Conservation (phyloP, 2,797 vertebrate genomes). For the Microctenopoma steveboyesi region DNA sequence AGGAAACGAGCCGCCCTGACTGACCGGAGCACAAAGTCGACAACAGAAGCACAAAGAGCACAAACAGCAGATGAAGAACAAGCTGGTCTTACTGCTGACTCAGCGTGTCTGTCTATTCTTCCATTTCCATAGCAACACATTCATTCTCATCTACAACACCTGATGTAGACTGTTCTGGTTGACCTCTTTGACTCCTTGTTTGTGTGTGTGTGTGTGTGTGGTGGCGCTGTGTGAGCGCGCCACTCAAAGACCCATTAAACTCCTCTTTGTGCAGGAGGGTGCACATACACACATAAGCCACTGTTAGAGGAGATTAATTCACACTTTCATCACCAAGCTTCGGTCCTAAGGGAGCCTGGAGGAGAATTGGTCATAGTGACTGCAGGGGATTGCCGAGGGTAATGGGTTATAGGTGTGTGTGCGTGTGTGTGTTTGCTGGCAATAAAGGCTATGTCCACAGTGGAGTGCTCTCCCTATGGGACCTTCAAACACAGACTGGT, state of each 20-base stretch:
- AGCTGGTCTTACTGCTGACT: constrained; percentile 63
- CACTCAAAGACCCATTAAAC: constrained; percentile 48
- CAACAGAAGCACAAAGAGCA: constrained; percentile 41
- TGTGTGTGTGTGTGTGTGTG: too few relatives aligned
- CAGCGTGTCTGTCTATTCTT: constrained; percentile 61
- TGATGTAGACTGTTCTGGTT: constrained; percentile 47
- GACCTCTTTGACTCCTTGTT: constrained; percentile 51
- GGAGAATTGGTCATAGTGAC: constrained; percentile 56
- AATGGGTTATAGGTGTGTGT: constrained; percentile 60
- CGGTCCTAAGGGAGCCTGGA: constrained; percentile 59
- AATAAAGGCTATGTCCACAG: constrained; percentile 70
- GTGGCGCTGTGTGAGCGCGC: constrained; percentile 46
- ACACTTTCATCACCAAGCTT: constrained; percentile 78
- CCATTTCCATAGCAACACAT: constrained; percentile 73
- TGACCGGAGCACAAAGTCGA: constrained; percentile 18
- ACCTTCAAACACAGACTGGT: constrained; percentile 68
- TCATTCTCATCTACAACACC: constrained; percentile 53
- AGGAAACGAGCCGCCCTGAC: constrained; percentile 14
- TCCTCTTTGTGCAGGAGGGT: constrained; percentile 20
- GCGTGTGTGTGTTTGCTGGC: constrained; percentile 54
- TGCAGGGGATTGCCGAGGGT: constrained; percentile 55
- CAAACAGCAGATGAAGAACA: constrained; percentile 24
- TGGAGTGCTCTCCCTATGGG: constrained; percentile 71
- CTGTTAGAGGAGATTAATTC: constrained; percentile 79
- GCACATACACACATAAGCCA: constrained; percentile 25